These are phyloP conservation scores for Ibycter americanus DNA, from an alignment of 2,797 vertebrate species.

Conservation along the genomic window DNA sequence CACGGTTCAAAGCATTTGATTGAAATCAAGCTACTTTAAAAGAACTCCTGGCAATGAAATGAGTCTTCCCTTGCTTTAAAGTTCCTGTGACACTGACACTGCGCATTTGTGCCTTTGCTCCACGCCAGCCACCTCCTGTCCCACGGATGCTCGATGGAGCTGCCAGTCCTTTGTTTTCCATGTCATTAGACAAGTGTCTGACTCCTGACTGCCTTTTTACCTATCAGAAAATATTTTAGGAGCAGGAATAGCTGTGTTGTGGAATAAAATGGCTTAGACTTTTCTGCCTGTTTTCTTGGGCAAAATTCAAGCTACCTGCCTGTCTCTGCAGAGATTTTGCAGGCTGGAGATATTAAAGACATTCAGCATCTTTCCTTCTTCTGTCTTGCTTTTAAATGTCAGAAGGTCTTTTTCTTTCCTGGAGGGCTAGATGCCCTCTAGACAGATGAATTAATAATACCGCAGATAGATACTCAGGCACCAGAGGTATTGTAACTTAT, in stretches of 20 bases:
- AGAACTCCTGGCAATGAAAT: neutral
- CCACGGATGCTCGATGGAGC: rapidly evolving
- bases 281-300: neutral
- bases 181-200: neutral
- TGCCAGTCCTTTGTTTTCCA: neutral
- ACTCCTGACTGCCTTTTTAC: neutral
- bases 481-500: neutral
- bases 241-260: neutral
- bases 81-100: rapidly evolving
- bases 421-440: neutral
- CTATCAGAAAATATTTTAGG: neutral
- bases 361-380: neutral
- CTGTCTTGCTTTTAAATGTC: neutral
- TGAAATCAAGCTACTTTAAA: neutral
- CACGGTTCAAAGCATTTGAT: neutral
- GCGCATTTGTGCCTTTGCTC: neutral
- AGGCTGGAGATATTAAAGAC: neutral
- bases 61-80: neutral
- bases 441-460: neutral
- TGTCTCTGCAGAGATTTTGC: neutral
- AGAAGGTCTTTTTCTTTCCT: neutral
- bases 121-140: neutral
- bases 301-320: neutral
- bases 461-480: neutral
- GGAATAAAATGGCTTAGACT: neutral